A percentile compares a stretch with the other conserved stretches of the same genome.
These are phyloP conservation scores for Toxostoma redivivum DNA, from an alignment of 2,113 vertebrate species.

Conservation along the genomic window DNA sequence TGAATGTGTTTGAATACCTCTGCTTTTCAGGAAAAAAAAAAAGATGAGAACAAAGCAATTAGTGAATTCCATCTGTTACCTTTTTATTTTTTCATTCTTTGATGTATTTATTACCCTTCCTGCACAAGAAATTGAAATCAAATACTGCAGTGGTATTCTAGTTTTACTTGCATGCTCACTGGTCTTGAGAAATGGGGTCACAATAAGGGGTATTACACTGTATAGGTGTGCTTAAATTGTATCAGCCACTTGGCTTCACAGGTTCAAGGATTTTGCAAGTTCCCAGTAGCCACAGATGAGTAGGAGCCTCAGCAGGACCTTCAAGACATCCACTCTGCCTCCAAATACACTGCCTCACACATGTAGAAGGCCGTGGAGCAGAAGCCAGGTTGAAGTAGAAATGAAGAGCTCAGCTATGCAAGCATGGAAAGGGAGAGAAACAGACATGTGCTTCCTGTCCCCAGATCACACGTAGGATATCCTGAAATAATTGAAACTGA, in stretches of 20 bases:
- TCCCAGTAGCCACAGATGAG: neutral
- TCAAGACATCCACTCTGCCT: neutral
- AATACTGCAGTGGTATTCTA: neutral
- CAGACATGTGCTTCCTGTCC: neutral
- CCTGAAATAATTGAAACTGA: neutral
- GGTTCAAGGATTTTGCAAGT: neutral
- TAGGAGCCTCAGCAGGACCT: neutral
- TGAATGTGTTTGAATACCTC: neutral
- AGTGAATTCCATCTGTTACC: neutral
- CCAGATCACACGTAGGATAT: neutral
- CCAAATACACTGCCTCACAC: accelerated
- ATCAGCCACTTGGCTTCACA: neutral
- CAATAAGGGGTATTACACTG: neutral
- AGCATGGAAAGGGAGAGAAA: accelerated
- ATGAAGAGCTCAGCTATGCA: no score
- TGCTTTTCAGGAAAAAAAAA: neutral
- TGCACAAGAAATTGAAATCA: neutral
- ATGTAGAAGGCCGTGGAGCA: neutral
- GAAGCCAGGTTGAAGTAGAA: neutral
- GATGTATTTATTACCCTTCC: neutral
- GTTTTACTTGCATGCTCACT: neutral
- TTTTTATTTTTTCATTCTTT: neutral
- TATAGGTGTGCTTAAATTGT: neutral
- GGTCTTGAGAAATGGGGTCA: accelerated
- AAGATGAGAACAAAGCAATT: neutral